These are phyloP conservation scores for Monoplex corrugatus DNA, from an alignment of 2,888 invertebrate genomes.

Conservation along the genomic window DNA sequence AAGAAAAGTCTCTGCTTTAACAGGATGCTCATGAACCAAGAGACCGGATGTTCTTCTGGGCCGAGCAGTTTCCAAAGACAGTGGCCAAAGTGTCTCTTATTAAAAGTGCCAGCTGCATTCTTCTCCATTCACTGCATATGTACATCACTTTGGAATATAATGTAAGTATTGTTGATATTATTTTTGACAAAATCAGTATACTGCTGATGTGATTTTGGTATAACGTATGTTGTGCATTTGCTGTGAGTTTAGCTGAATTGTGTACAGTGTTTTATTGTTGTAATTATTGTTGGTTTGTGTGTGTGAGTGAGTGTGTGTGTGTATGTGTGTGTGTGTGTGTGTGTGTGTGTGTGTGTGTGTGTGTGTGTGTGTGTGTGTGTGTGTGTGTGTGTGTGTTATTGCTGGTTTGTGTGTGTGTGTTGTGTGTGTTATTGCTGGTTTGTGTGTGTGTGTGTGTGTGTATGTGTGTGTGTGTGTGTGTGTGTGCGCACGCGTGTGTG, in stretches of 20 bases:
- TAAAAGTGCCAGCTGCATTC: slow-evolving; percentile 11
- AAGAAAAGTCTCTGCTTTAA: not conserved
- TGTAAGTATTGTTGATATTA: not conserved
- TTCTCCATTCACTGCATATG: slow-evolving; percentile 2
- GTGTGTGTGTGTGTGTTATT: not conserved
- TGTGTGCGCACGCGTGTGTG: too few species aligned
- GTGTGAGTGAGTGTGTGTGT: not conserved
- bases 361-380: slow-evolving; percentile 3
- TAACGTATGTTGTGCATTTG: not conserved
- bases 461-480: too few species aligned
- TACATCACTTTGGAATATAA: not conserved
- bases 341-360: not conserved
- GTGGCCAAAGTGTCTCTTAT: not conserved
- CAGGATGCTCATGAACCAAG: slow-evolving; percentile 11
- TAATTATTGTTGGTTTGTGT: not conserved
- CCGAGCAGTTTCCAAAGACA: not conserved
- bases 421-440: not conserved
- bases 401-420: not conserved
- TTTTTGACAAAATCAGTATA: not conserved
- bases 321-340: too few species aligned
- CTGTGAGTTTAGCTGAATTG: not conserved
- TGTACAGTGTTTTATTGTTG: not conserved
- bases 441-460: too few species aligned
- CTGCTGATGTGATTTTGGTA: not conserved
- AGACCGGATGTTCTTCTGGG: slow-evolving; percentile 11